Evolutionary conservation across 2,797 vertebrate genomes (phyloP).

Genomic region (Pogoniulus pusillus): DNA sequence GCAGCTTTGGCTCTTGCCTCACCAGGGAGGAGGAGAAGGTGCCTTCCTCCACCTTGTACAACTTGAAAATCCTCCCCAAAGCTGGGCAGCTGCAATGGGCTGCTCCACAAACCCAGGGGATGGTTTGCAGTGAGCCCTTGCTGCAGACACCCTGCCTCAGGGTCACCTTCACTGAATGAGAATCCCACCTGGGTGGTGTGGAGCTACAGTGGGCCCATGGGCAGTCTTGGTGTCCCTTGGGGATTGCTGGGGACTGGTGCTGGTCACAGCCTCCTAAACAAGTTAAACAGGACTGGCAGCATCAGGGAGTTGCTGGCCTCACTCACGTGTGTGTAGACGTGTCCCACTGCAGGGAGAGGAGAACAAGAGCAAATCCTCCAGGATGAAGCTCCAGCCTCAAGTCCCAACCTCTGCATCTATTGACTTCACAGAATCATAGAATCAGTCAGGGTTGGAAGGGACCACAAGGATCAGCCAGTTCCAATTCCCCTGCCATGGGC

Average conservation of each 20-base stretch:
- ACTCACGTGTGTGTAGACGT: neutral
- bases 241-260: neutral
- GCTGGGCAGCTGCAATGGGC: neutral
- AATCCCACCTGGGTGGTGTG: accelerated
- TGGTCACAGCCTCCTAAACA: neutral
- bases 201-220: accelerated
- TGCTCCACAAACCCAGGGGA: neutral
- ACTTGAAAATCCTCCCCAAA: slow-evolving; percentile 32
- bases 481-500: no score
- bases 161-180: neutral
- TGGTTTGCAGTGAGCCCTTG: neutral
- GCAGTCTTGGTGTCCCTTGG: accelerated
- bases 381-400: neutral
- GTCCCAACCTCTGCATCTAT: neutral
- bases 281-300: neutral
- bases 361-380: neutral
- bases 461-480: no score
- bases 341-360: neutral
- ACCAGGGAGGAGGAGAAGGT: neutral
- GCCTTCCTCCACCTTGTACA: neutral
- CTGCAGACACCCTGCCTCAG: neutral
- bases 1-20: neutral
- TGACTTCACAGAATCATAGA: no score
- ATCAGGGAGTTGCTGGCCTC: neutral
- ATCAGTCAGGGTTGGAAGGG: no score